phyloP scores from a whole-genome alignment of 92 coral and sea anemone species.

The Epizoanthus scotinus region DNA sequence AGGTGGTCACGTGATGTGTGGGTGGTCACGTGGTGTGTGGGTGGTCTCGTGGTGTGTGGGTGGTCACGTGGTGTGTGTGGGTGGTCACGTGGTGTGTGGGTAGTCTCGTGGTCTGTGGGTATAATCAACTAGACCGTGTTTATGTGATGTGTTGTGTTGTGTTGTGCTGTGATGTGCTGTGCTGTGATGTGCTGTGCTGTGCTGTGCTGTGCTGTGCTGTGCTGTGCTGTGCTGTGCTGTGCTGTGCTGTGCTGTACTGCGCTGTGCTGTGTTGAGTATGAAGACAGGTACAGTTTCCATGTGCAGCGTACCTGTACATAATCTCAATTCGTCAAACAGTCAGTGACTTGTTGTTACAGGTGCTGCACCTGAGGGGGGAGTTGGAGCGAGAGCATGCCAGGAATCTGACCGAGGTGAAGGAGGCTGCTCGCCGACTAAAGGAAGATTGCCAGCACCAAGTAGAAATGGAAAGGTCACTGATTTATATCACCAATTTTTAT shows the following conservation, averaged over 20 bases:
- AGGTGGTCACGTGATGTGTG: constrained; percentile 39
- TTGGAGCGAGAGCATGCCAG: constrained; percentile 84
- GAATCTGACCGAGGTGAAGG: constrained; percentile 85
- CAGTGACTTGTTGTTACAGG: constrained; percentile 40
- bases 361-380: constrained; percentile 73
- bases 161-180: no score
- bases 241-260: no score
- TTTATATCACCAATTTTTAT: no score
- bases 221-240: no score
- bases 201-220: no score
- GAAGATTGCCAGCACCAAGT: constrained; percentile 95
- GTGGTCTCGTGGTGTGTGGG: constrained; percentile 40
- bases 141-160: no score
- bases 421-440: constrained; percentile 91
- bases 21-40: constrained; percentile 38
- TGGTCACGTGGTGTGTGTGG: constrained; percentile 41
- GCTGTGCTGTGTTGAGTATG: no score
- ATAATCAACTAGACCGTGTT: no score
- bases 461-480: constrained; percentile 87
- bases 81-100: not conserved
- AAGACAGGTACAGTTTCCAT: no score
- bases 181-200: no score
- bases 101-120: no score
- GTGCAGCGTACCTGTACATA: not conserved
- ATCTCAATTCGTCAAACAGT: not conserved